Evolutionary conservation across 1,140 invertebrate species (phyloP), one percentile per base, ranked within the genome.

Genomic region (Pemphigus obesinymphae): DNA sequence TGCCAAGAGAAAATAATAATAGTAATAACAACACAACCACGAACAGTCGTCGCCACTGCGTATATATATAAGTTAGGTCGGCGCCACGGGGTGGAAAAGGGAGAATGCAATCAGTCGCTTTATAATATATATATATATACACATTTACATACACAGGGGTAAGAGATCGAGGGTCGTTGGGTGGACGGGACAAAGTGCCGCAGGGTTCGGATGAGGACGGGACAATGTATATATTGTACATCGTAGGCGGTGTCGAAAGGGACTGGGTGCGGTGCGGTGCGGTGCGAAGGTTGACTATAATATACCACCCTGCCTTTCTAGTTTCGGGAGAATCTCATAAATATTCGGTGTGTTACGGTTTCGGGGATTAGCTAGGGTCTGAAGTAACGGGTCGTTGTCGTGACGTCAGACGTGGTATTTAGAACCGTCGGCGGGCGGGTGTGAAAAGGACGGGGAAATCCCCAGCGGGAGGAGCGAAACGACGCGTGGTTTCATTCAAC

Each of bases 401-500:
- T 58, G 53, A 78, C 53, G 66, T 70, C 66, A 66, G 61, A 11
- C 58, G 34, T n/a, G 13, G 31, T n/a, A 23, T 43, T 50, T n/a
- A n/a, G 1, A 1, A 6, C 48, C 10, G 29, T 15, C 58, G 37
- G 43, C 0, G 0, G 43, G 70, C 23, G 6, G 68, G 20, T 8
- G 31, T 0, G 11, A 10, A 0, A 20, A 23, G 37, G n/a, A 3
- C 2, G 55, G n/a, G n/a, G 45, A 26, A 20, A 8, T 23, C 34
- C 3, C 4, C 8, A 45, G 20, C 50, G 4, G 45, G 15, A 29
- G 13, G 23, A 40, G 34, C 34, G 20, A 37, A 8, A 40, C 6
- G 53, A 7, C 17, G 55, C 40, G 73, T 55, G 76, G 55, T 61
- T 80, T 80, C 76, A 80, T 80, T 80, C 76, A 80, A 45, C n/a